Evolutionary conservation across 37 sponge, comb jelly and placozoan species (phyloP).

Genomic region (Hexactinellida sp.): DNA sequence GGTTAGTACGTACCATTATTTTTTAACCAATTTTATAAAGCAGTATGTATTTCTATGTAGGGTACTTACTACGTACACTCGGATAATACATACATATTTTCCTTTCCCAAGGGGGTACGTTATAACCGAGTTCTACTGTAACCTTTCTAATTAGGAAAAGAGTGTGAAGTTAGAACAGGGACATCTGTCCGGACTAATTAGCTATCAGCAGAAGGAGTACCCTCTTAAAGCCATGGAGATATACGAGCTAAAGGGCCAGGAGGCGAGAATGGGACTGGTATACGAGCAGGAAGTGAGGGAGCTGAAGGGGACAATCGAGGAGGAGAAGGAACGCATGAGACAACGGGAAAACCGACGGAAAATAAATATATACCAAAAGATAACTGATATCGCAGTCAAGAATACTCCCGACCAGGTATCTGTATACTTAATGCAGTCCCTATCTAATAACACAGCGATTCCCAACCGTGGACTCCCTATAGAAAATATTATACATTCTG

Average conservation of each 20-base stretch:
- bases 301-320: background rate
- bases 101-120: no score
- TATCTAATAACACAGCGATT: no score
- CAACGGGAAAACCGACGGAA: background rate
- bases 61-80: no score
- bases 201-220: constrained; percentile 2
- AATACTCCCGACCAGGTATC: background rate
- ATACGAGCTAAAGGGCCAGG: background rate
- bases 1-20: no score
- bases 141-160: background rate
- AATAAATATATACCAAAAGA: background rate
- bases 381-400: background rate
- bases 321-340: background rate
- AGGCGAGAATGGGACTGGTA: background rate
- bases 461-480: no score
- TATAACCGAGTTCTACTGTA: no score
- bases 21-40: no score
- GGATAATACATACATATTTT: no score
- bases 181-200: background rate
- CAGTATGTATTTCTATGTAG: no score
- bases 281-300: background rate
- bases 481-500: no score
- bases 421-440: no score
- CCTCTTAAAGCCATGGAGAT: background rate
- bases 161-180: background rate